These are phyloP conservation scores for Trichopoda pennipes DNA, from an alignment of 2,888 invertebrate genomes.

Conservation along the genomic window DNA sequence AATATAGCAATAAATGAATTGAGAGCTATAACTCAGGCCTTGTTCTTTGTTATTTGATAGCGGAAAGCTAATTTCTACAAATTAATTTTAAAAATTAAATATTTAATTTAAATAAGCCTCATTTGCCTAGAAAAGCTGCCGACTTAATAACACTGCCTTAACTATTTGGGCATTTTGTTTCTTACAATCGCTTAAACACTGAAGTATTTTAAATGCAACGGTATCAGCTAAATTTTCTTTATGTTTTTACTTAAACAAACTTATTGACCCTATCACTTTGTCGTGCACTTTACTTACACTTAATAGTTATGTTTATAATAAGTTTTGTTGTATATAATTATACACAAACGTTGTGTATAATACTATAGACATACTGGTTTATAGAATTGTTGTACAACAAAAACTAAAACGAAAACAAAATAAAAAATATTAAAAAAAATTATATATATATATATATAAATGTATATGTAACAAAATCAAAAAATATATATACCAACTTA, in stretches of 20 bases:
- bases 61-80: too few species aligned
- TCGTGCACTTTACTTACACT: neutral
- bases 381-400: constrained; percentile 31
- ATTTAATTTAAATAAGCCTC: too few species aligned
- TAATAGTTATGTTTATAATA: constrained; percentile 21
- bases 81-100: too few species aligned
- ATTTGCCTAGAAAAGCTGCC: too few species aligned
- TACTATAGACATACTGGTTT: constrained; percentile 30
- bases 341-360: constrained; percentile 36
- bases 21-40: too few species aligned
- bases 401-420: constrained; percentile 30
- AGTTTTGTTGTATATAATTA: constrained; percentile 34
- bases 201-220: neutral
- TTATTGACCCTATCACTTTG: constrained; percentile 5
- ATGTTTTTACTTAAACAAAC: neutral
- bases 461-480: constrained; percentile 43
- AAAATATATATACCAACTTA: constrained; percentile 63
- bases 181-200: too few species aligned
- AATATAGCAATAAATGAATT: too few species aligned
- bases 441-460: too few species aligned
- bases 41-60: too few species aligned
- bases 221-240: neutral
- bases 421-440: constrained; percentile 35
- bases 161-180: too few species aligned
- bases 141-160: too few species aligned